Percentiles rank a stretch among this genome's conserved stretches.
phyloP scores from a whole-genome alignment of 2,888 invertebrate genomes.

The Mesorhabditis sp. region DNA sequence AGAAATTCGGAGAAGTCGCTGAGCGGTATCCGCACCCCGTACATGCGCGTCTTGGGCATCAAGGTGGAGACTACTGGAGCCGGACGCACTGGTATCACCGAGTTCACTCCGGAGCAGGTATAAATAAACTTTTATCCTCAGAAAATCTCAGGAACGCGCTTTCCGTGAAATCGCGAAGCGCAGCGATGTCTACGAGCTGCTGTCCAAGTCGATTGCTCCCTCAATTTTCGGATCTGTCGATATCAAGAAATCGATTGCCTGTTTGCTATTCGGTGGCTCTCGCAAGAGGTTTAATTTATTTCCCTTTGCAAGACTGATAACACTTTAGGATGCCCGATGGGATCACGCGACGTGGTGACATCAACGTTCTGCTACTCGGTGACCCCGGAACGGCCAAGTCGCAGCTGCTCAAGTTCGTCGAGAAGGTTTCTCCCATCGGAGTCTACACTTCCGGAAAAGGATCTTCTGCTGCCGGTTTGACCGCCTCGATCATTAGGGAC shows the following conservation, averaged over 20 bases:
- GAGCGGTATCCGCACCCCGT: conserved; percentile 88
- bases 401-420: conserved; percentile 92
- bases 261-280: conserved; percentile 85
- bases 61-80: conserved; percentile 71
- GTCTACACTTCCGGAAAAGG: conserved; percentile 97
- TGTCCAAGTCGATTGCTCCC: conserved; percentile 87
- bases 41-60: conserved; percentile 88
- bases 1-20: conserved; percentile 59
- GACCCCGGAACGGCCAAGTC: conserved; percentile 99
- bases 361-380: conserved; percentile 86
- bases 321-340: conserved; percentile 80
- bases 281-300: conserved; percentile 61
- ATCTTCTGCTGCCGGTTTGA: conserved; percentile 95
- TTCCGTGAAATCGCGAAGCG: conserved; percentile 70
- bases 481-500: conserved; percentile 92
- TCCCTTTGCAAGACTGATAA: not conserved
- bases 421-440: conserved; percentile 62
- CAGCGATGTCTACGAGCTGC: conserved; percentile 80
- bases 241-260: conserved; percentile 93
- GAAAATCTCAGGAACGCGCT: not conserved
- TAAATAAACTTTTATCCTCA: conserved; percentile 22
- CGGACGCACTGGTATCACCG: conserved; percentile 38
- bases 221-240: conserved; percentile 90
- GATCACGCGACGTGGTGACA: conserved; percentile 88
- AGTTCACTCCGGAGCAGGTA: conserved; percentile 53